Evolutionary conservation across 2,888 invertebrate species (phyloP).

Genomic region (Pammene fasciana): DNA sequence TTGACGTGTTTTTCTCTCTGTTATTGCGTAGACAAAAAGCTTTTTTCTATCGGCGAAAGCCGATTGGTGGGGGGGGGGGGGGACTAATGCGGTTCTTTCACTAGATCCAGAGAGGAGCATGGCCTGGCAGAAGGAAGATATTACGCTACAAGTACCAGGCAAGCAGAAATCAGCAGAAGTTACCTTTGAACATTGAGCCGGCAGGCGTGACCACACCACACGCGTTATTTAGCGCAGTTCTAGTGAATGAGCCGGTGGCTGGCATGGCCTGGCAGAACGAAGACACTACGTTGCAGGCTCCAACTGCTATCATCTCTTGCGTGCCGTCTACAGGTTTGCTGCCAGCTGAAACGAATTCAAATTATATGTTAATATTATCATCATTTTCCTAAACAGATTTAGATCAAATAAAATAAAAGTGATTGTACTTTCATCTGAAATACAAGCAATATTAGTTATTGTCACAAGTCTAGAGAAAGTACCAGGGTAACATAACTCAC

Average conservation of each 20-base stretch:
- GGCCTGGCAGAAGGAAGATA: too few species aligned
- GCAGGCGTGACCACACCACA: constrained; percentile 93
- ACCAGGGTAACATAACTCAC: constrained; percentile 69
- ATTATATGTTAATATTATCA: too few species aligned
- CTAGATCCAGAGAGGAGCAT: too few species aligned
- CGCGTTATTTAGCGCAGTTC: constrained; percentile 95
- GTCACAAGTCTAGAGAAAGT: background rate
- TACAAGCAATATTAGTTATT: too few species aligned
- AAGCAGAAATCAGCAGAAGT: background rate
- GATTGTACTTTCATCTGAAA: too few species aligned
- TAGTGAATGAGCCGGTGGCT: constrained; percentile 92
- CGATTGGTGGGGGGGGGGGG: too few species aligned
- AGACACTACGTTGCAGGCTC: constrained; percentile 90
- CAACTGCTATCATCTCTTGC: constrained; percentile 95
- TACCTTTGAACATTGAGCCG: constrained; percentile 90
- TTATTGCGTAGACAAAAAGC: too few species aligned
- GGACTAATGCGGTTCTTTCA: too few species aligned
- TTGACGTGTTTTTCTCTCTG: too few species aligned
- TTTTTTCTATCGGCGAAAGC: too few species aligned
- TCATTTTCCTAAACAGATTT: too few species aligned
- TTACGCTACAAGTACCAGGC: background rate
- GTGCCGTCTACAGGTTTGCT: constrained; percentile 91
- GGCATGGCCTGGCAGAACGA: constrained; percentile 94
- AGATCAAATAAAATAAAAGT: too few species aligned
- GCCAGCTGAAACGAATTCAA: constrained; percentile 81